These are phyloP conservation scores for Catharus minimus DNA, from an alignment of 2,113 vertebrate genomes.

Conservation along the genomic window DNA sequence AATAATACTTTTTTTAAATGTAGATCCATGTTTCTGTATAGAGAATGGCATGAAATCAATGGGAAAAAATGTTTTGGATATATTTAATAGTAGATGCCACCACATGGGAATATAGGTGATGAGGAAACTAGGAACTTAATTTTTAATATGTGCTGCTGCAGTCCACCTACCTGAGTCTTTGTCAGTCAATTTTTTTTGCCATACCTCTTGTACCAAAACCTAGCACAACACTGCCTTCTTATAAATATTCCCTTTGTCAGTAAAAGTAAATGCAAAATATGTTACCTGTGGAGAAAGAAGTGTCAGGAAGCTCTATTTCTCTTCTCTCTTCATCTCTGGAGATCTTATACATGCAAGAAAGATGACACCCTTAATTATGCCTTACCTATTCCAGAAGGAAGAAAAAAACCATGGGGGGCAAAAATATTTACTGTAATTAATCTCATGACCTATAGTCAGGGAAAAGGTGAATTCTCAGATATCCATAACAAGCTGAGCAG, in stretches of 20 bases:
- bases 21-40: neutral
- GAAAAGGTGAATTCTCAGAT: neutral
- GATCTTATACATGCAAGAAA: neutral
- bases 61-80: neutral
- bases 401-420: accelerated
- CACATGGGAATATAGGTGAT: neutral
- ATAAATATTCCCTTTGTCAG: neutral
- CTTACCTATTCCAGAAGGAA: neutral
- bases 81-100: neutral
- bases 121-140: neutral
- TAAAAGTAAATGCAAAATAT: neutral
- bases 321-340: neutral
- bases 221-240: neutral
- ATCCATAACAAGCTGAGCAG: neutral
- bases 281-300: neutral
- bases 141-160: neutral
- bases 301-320: neutral
- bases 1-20: neutral
- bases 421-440: neutral
- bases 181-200: neutral
- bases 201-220: neutral
- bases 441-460: neutral
- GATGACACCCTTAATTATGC: neutral
- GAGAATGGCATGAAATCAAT: neutral
- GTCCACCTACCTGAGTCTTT: neutral